Percentiles rank a stretch among this genome's conserved stretches.
phyloP scores from a whole-genome alignment of 2,113 vertebrate species.

The Platichthys stellatus region DNA sequence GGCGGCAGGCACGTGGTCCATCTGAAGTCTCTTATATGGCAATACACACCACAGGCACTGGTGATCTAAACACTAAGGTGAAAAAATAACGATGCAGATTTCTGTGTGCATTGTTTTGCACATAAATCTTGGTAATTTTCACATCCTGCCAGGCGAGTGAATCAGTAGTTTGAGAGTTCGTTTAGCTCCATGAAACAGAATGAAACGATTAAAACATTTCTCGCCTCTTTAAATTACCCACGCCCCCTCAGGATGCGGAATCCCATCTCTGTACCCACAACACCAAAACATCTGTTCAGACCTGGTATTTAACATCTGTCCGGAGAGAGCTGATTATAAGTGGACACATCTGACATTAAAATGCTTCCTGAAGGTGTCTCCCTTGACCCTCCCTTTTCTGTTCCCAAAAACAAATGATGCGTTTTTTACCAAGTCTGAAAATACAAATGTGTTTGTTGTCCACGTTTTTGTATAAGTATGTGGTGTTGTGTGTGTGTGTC shows the following conservation, averaged over 20 bases:
- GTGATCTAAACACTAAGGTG: not conserved
- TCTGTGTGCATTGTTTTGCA: not conserved
- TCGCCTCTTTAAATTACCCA: constrained; percentile 8
- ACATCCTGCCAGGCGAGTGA: constrained; percentile 10
- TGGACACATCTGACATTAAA: no score
- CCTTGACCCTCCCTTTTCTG: no score
- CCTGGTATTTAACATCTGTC: no score
- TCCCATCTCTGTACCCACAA: not conserved
- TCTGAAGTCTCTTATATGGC: constrained; percentile 29
- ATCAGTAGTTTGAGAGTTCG: constrained; percentile 22
- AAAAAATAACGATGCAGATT: constrained; percentile 23
- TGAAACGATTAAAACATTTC: constrained; percentile 20
- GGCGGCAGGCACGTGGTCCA: constrained; percentile 28
- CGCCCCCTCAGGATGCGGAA: not conserved
- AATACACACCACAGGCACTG: constrained; percentile 7
- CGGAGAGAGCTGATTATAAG: no score
- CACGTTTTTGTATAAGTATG: no score
- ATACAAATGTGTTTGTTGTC: no score
- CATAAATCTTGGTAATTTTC: constrained; percentile 3
- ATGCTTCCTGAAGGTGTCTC: no score
- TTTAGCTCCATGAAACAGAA: constrained; percentile 13
- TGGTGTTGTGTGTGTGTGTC: no score
- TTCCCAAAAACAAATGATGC: no score
- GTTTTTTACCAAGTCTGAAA: no score
- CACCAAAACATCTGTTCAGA: no score